Evolutionary conservation across 1,140 invertebrate genomes (phyloP).

Genomic region (Helicoverpa zea): DNA sequence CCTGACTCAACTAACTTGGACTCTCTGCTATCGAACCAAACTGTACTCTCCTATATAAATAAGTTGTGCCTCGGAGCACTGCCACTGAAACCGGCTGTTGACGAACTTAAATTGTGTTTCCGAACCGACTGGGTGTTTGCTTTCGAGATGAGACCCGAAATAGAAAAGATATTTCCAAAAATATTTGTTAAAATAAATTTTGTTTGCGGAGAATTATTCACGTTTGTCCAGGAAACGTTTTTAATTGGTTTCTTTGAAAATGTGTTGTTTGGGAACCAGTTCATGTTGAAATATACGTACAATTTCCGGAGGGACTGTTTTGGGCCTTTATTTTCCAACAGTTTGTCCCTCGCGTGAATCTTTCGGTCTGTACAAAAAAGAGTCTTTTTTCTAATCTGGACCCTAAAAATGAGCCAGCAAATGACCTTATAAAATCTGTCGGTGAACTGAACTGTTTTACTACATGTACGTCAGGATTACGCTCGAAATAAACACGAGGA

Average conservation of each 20-base stretch:
- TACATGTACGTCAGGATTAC: slow-evolving; percentile 22
- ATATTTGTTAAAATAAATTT: slow-evolving; percentile 61
- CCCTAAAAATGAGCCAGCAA: slow-evolving; percentile 1
- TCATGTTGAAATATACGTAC: not conserved
- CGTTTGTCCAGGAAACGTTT: slow-evolving; percentile 17
- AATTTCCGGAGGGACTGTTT: not conserved
- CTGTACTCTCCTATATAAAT: slow-evolving; percentile 57
- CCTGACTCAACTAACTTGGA: slow-evolving; percentile 39
- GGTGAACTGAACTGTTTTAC: slow-evolving; percentile 27
- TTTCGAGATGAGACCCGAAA: slow-evolving; percentile 61
- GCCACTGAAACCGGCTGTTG: slow-evolving; percentile 57
- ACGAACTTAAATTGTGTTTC: slow-evolving; percentile 68
- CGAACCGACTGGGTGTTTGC: slow-evolving; percentile 60
- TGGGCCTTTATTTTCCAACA: not conserved
- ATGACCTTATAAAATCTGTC: slow-evolving; percentile 10
- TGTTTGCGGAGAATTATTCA: slow-evolving; percentile 45
- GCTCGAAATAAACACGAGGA: slow-evolving; percentile 25
- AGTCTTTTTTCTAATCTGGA: no score
- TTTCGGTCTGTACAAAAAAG: no score
- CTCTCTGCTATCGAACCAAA: slow-evolving; percentile 42
- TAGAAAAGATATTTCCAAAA: slow-evolving; percentile 58
- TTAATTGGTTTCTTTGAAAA: slow-evolving; percentile 38
- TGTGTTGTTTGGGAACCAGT: slow-evolving; percentile 7
- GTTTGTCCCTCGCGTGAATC: not conserved
- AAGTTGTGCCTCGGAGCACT: slow-evolving; percentile 46